Base-by-base conservation (phyloP, 2,888 invertebrate genomes). In the Ornithoptera alexandrae region DNA sequence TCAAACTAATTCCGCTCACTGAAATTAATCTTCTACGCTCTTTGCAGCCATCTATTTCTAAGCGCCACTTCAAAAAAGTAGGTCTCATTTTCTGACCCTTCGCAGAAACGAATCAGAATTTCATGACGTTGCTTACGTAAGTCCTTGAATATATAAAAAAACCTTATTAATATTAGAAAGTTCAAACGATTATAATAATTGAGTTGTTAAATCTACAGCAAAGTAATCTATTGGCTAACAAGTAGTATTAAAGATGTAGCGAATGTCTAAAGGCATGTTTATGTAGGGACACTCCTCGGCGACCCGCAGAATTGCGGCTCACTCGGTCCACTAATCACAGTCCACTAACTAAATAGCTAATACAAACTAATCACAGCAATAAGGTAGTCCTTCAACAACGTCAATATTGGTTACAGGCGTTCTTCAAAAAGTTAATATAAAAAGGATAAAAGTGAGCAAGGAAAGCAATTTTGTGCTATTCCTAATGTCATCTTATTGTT, bases 201-300 rank as follows among this genome's bases (percentile, higher is more conserved):
- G 10, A 39, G 30, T 30, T 30, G 30, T 30, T 30, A 30, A 30
- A 10, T n/a, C 20, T 17, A 62, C n/a, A 46, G 39, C 42, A 15
- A 62, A 46, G 30, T 68, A 59, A 68, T 63, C 22, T 50, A 46
- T 63, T 58, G n/a, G 24, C 60, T 63, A 68, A 64, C 59, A 59
- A 22, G 46, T 50, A 61, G 61, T 61, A 65, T 18, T 65, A 42
- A 65, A 69, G 64, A 65, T 53, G 56, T 61, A 61, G 60, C 60
- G 56, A 69, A 56, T 61, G 56, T 65, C 69, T 60, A 65, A 69
- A 69, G 65, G 69, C 64, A 67, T 63, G 72, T 68, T 67, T 65
- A 73, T 73, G 67, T 69, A 73, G 75, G 72, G 74, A 76, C 81
- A 86, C 85, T 83, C 83, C 83, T 71, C 71, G 82, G 84, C 74